Evolutionary conservation across 2,888 invertebrate species (phyloP), one percentile per base, ranked within the genome.

Genomic region (Meta bourneti): DNA sequence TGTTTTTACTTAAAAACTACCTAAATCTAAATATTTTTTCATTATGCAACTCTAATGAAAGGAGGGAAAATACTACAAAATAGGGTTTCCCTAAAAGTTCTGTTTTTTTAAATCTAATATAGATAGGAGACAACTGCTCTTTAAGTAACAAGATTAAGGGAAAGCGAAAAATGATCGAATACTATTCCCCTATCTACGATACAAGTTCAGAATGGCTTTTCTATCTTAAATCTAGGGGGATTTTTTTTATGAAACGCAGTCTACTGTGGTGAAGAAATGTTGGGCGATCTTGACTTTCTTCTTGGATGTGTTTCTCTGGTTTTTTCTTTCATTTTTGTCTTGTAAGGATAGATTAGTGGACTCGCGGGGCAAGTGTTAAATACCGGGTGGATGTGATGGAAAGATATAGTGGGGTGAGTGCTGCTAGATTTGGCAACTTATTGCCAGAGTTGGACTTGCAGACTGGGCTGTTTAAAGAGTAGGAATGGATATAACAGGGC

Each of bases 311-410:
- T 48, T 52, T n/a, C 70, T 48, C 34, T 70, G 69, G 71, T 79
- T 2, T 52, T n/a, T 49, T 79, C 52, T 72, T 72, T 75, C 20
- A 34, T 49, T 69, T 85, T 48, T 87, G 70, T 78, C 86, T 87
- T 78, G 78, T 84, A 84, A 16, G n/a, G 51, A 69, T 52, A 83
- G 83, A 90, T 90, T 79, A 83, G 89, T 69, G 52, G 79, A 49
- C 72, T 84, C 83, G 48, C n/a, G 70, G 83, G 83, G 54, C 83
- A 90, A 90, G 72, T 90, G 89, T 90, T 90, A 90, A 84, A 84
- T 84, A 78, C 89, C 72, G 72, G 79, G 71, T 48, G 89, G 54
- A 90, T 71, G 89, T 49, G 79, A 90, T 61, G 79, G 70, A 16
- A 61, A 79, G 78, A 78, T 78, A 72, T 19, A 61, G 69, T 19